phyloP scores from a whole-genome alignment of 2,797 vertebrate species.

The Argentina silus region DNA sequence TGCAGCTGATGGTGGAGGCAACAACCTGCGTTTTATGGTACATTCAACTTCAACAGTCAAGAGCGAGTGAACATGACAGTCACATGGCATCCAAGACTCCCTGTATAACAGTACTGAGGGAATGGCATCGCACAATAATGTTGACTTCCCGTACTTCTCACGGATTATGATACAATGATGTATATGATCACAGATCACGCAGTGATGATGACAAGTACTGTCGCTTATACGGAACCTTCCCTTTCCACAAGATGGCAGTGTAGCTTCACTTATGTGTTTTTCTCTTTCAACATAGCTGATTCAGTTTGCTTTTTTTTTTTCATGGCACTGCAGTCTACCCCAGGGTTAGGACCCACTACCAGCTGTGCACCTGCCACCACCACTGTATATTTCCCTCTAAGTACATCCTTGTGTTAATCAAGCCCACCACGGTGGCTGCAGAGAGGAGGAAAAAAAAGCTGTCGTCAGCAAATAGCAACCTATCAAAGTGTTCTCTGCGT shows the following conservation, averaged over 20 bases:
- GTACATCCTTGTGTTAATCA: not conserved
- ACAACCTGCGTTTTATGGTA: too few relatives aligned
- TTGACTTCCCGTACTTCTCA: not conserved
- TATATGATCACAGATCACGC: not conserved
- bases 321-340: not conserved
- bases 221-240: not conserved
- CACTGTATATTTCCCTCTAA: not conserved
- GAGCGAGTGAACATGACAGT: too few relatives aligned
- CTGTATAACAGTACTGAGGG: not conserved
- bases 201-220: not conserved
- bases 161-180: not conserved
- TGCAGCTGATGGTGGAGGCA: too few relatives aligned
- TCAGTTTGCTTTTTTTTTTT: not conserved
- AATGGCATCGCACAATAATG: not conserved
- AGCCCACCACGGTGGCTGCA: not conserved
- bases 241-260: slow-evolving; percentile 14
- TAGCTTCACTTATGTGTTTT: not conserved
- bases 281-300: not conserved
- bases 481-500: not conserved
- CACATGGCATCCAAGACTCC: too few relatives aligned
- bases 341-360: not conserved
- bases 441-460: not conserved
- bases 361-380: slow-evolving; percentile 4
- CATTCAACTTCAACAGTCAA: too few relatives aligned
- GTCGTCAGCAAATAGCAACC: not conserved